phyloP scores from a whole-genome alignment of 2,797 vertebrate species.

The Crocodylus rhombifer region DNA sequence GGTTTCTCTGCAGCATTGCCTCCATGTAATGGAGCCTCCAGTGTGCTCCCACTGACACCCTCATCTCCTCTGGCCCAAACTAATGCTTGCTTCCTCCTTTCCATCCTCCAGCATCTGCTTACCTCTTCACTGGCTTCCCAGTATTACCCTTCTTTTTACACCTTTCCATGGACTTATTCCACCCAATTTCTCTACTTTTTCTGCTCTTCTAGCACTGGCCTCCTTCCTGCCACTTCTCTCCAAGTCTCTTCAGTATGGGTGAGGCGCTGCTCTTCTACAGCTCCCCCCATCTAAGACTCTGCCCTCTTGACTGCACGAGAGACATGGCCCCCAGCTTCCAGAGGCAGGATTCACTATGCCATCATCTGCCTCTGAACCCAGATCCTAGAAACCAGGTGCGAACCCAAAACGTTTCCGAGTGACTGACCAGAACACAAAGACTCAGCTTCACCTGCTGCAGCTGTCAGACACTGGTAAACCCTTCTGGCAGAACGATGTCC shows the following conservation, averaged over 20 bases:
- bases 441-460: accelerated
- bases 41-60: background rate
- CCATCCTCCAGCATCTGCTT: background rate
- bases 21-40: background rate
- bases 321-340: accelerated
- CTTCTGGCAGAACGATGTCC: background rate
- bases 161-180: background rate
- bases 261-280: background rate
- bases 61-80: background rate
- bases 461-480: background rate
- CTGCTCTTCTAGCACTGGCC: background rate
- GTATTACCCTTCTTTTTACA: background rate
- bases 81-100: background rate
- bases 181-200: background rate
- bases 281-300: background rate
- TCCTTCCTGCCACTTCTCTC: background rate
- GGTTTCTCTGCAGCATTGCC: background rate
- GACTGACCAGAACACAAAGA: background rate
- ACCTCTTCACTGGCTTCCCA: background rate
- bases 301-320: background rate
- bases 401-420: background rate
- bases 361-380: background rate
- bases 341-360: background rate
- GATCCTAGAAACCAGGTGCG: background rate
- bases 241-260: background rate